Evolutionary conservation across 2,888 invertebrate species (phyloP).

Genomic region (Caenorhabditis panamensis): DNA sequence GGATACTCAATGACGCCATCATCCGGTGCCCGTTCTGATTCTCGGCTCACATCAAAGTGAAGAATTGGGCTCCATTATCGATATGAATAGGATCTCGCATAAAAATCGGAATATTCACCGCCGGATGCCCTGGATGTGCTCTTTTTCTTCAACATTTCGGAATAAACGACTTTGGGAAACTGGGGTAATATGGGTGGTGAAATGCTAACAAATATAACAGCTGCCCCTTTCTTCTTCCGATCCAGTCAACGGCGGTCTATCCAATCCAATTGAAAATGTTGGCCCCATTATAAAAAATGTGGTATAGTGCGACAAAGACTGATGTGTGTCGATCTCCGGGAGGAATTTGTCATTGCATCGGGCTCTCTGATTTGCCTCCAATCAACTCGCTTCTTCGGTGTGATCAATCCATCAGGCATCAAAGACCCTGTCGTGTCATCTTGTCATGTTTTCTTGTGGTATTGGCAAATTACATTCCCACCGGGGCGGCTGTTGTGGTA

Average conservation of each 20-base stretch:
- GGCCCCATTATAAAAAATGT: conserved; percentile 8
- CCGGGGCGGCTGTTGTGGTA: conserved; percentile 55
- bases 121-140: conserved; percentile 42
- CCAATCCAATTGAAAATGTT: neutral
- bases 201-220: conserved; percentile 40
- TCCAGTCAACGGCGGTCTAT: conserved; percentile 3
- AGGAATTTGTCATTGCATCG: conserved; percentile 2
- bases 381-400: conserved; percentile 22
- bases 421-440: conserved; percentile 35
- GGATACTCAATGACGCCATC: conserved; percentile 21
- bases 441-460: conserved; percentile 57
- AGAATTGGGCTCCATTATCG: conserved; percentile 38
- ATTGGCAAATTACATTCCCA: conserved; percentile 51
- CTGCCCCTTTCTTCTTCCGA: conserved; percentile 23
- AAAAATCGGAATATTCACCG: conserved; percentile 44
- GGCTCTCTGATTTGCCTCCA: neutral
- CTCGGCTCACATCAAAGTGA: conserved; percentile 62
- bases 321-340: neutral
- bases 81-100: conserved; percentile 48
- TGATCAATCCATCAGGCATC: conserved; percentile 53
- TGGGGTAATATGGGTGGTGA: conserved; percentile 13
- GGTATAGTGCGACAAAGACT: conserved; percentile 11
- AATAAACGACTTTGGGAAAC: conserved; percentile 63
- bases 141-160: conserved; percentile 37
- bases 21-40: conserved; percentile 41